Conservation (phyloP, 1,140 invertebrate genomes). For the Hyles vespertilio region DNA sequence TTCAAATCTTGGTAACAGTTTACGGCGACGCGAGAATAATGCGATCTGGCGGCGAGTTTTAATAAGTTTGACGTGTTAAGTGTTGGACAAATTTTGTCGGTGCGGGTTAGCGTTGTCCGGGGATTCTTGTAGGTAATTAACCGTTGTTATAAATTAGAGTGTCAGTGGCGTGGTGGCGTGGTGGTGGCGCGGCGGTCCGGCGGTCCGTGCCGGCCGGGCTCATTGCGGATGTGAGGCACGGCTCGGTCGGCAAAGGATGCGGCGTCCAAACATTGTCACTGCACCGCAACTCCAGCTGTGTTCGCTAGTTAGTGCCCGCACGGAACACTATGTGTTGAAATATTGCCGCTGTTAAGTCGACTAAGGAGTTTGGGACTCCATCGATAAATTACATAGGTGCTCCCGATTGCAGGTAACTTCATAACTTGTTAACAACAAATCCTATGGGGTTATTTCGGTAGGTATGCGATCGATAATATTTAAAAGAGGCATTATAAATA, state of each 20-base stretch:
- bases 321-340: constrained; percentile 48
- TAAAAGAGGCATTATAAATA: too few species aligned
- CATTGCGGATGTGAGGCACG: constrained; percentile 60
- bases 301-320: constrained; percentile 57
- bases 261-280: constrained; percentile 60
- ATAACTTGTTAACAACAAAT: neutral
- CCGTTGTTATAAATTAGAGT: constrained; percentile 64
- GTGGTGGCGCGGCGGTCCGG: constrained; percentile 19
- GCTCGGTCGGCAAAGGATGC: constrained; percentile 41
- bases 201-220: constrained; percentile 28
- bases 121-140: constrained; percentile 67
- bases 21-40: too few species aligned
- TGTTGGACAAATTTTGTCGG: too few species aligned
- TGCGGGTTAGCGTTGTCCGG: constrained; percentile 18
- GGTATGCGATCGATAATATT: too few species aligned
- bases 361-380: constrained; percentile 26
- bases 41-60: too few species aligned
- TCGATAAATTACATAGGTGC: constrained; percentile 18
- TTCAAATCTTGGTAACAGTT: constrained; percentile 1
- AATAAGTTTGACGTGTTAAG: too few species aligned
- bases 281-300: constrained; percentile 63
- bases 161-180: constrained; percentile 6
- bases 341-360: constrained; percentile 32
- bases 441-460: too few species aligned
- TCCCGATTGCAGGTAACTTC: constrained; percentile 1